phyloP scores from a whole-genome alignment of 2,797 vertebrate species.

The Falco cherrug region DNA sequence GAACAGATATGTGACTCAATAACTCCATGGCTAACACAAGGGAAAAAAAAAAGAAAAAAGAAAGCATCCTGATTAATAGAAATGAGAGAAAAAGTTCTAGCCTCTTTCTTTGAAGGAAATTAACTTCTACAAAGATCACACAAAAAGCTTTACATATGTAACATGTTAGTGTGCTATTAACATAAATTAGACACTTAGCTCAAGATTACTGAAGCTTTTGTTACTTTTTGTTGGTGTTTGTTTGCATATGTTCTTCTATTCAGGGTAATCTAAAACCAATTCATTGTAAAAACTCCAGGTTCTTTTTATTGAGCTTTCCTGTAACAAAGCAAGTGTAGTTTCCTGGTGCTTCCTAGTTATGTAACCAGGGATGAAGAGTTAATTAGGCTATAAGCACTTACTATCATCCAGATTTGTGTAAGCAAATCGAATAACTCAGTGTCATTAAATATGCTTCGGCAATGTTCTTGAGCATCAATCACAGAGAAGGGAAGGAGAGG shows the following conservation, averaged over 20 bases:
- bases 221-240: background rate
- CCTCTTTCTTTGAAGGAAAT: background rate
- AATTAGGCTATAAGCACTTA: background rate
- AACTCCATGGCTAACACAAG: background rate
- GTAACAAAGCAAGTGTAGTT: background rate
- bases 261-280: background rate
- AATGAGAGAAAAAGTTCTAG: background rate
- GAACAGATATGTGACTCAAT: background rate
- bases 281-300: background rate
- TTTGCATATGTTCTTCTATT: background rate
- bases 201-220: background rate
- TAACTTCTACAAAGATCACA: background rate
- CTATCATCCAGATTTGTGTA: background rate
- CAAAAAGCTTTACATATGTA: background rate
- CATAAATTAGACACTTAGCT: background rate
- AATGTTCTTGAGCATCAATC: background rate
- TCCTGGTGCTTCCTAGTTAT: background rate
- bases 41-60: background rate
- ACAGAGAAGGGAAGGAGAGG: background rate
- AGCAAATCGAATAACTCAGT: slow-evolving; percentile 4
- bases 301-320: background rate
- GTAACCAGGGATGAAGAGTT: slow-evolving; percentile 3
- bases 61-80: background rate
- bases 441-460: background rate
- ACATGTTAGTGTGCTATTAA: background rate